Evolutionary conservation across 2,888 invertebrate species (phyloP).

Genomic region (Onchidella celtica): DNA sequence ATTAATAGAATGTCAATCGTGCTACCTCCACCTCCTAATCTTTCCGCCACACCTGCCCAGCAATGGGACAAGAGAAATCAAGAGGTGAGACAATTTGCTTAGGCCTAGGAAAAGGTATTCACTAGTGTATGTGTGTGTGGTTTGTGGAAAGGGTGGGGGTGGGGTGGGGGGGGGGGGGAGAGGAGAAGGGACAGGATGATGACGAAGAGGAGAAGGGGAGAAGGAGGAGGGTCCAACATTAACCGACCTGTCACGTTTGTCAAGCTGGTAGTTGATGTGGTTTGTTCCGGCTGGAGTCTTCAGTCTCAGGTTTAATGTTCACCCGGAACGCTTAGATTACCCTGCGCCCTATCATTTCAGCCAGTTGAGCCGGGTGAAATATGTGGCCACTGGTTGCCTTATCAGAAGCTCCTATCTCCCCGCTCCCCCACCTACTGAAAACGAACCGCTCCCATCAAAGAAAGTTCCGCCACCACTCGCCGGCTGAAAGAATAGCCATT

Average conservation of each 20-base stretch:
- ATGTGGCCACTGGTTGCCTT: neutral
- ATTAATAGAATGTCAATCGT: too few relatives aligned
- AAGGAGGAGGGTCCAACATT: neutral
- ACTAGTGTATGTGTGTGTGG: too few relatives aligned
- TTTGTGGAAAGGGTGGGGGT: too few relatives aligned
- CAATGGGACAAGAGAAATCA: too few relatives aligned
- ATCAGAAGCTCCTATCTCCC: slow-evolving; percentile 2
- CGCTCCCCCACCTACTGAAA: neutral
- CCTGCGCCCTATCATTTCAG: slow-evolving; percentile 30
- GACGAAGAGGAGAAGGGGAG: neutral
- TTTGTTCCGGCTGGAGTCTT: neutral
- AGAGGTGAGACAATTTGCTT: too few relatives aligned
- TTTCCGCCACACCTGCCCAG: too few relatives aligned
- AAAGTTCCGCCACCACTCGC: neutral
- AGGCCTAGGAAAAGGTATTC: too few relatives aligned
- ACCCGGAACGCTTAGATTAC: neutral
- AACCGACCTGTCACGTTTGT: slow-evolving; percentile 14
- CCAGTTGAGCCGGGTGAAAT: neutral
- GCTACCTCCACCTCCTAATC: too few relatives aligned
- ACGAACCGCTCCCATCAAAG: neutral
- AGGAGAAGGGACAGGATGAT: neutral
- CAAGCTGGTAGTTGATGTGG: neutral
- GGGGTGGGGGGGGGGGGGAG: too few relatives aligned
- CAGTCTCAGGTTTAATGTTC: slow-evolving; percentile 2
- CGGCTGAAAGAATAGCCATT: slow-evolving; percentile 10